Evolutionary conservation across 1,140 invertebrate genomes (phyloP), one percentile per base, ranked within the genome.

Genomic region (Phortica variegata): DNA sequence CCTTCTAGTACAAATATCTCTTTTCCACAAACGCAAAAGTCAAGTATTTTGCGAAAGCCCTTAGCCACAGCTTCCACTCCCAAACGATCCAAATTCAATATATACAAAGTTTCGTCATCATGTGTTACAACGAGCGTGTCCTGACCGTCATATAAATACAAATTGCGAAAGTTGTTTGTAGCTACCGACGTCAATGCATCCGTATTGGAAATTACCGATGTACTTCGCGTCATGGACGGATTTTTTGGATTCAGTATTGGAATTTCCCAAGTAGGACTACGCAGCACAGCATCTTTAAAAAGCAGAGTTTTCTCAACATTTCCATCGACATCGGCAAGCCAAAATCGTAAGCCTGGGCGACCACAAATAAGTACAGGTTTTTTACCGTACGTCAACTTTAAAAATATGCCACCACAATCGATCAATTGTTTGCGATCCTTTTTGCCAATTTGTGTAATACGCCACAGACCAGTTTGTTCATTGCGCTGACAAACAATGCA

Each of bases 291-390:
- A 42, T 87, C 85, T 79, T 90, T 91, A 68, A 93, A 92, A 10
- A 93, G 82, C 20, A 91, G 77, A 1, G 91, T 94, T 78, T 90
- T 86, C n/a, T 82, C 72, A n/a, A 95, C 91, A 60, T 81, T 82
- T 6, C 91, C 91, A 48, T 78, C 65, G 43, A 81, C 77, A 76
- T 89, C 85, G 9, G 90, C 85, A 52, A 88, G 79, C 92, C 92
- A 95, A 44, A 94, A 78, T 33, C 91, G 78, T 36, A 89, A 77
- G 15, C 90, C 89, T 19, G 89, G 87, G 41, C 91, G 81, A 32
- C 85, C 85, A 54, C 88, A 87, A 43, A 59, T 52, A 18, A 72
- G 52, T 36, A 55, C 52, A 16, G 59, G 47, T 34, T 44, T 52
- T 42, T 52, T 51, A 0, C 15, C 0, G 12, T 32, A n/a, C 16